These are phyloP conservation scores for Drosophila fungiperda DNA, from an alignment of 2,888 invertebrate species.

Conservation along the genomic window DNA sequence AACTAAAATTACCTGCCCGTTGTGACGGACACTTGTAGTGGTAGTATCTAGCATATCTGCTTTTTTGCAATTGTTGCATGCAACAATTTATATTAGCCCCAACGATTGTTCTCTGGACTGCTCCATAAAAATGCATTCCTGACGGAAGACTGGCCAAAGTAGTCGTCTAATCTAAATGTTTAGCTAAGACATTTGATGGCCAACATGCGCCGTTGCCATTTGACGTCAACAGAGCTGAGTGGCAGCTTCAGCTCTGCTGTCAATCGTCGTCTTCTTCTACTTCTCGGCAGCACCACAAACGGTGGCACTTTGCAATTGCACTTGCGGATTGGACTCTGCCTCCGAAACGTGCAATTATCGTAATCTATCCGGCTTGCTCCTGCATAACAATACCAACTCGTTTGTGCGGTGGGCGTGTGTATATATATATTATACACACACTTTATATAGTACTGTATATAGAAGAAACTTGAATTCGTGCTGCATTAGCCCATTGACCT, in stretches of 20 bases:
- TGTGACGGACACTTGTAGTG: conserved; percentile 54
- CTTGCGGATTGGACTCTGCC: conserved; percentile 75
- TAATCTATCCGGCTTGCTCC: conserved; percentile 61
- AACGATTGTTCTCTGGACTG: conserved; percentile 72
- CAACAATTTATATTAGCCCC: conserved; percentile 79
- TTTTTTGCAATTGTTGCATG: conserved; percentile 75
- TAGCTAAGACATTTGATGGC: conserved; percentile 78
- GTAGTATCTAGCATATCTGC: conserved; percentile 32
- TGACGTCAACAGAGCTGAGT: conserved; percentile 54
- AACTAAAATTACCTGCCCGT: conserved; percentile 75
- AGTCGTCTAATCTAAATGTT: conserved; percentile 75
- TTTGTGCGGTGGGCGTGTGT: conserved; percentile 52
- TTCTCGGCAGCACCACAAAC: conserved; percentile 56
- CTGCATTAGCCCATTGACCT: conserved; percentile 77
- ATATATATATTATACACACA: conserved; percentile 3
- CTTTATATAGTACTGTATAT: not conserved
- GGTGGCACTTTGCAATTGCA: conserved; percentile 84
- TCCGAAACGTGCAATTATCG: conserved; percentile 71
- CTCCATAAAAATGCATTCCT: conserved; percentile 73
- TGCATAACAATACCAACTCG: conserved; percentile 23
- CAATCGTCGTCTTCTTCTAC: conserved; percentile 61
- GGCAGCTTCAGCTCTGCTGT: conserved; percentile 71
- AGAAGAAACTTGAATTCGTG: conserved; percentile 29
- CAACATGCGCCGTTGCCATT: conserved; percentile 63
- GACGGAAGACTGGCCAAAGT: conserved; percentile 64